Evolutionary conservation across 1,140 invertebrate species (phyloP).

Genomic region (Caenorhabditis briggsae): DNA sequence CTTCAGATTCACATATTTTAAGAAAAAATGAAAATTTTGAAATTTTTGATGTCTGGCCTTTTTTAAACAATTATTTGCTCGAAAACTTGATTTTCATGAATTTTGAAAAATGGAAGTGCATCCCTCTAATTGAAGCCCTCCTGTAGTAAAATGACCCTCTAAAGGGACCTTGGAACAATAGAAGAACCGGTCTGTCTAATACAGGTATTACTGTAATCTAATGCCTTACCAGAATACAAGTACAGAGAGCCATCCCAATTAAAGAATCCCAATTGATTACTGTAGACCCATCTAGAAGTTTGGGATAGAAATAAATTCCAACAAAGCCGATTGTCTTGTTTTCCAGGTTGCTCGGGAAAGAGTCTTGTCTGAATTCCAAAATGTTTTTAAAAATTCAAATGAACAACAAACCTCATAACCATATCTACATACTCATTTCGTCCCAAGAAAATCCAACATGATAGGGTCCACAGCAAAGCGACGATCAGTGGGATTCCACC

Average conservation of each 20-base stretch:
- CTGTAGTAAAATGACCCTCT: no score
- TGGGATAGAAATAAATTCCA: background rate
- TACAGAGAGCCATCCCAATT: background rate
- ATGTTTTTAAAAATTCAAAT: no score
- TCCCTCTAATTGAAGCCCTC: no score
- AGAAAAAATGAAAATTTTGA: no score
- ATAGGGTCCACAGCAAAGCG: background rate
- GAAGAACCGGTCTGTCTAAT: no score
- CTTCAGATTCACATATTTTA: no score
- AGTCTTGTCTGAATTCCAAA: background rate
- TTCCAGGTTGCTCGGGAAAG: background rate
- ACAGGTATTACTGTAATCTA: no score
- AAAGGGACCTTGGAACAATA: no score
- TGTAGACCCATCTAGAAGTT: background rate
- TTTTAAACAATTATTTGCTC: no score
- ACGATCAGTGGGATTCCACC: background rate
- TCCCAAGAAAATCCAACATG: background rate
- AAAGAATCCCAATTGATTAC: slow-evolving; percentile 15
- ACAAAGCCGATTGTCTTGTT: background rate
- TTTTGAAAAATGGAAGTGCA: no score
- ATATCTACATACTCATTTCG: background rate
- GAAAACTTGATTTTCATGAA: no score
- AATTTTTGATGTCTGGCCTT: no score
- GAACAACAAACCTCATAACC: background rate
- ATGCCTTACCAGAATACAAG: slow-evolving; percentile 5